These are phyloP conservation scores for Meganola albula DNA, from an alignment of 2,888 invertebrate genomes.

Conservation along the genomic window DNA sequence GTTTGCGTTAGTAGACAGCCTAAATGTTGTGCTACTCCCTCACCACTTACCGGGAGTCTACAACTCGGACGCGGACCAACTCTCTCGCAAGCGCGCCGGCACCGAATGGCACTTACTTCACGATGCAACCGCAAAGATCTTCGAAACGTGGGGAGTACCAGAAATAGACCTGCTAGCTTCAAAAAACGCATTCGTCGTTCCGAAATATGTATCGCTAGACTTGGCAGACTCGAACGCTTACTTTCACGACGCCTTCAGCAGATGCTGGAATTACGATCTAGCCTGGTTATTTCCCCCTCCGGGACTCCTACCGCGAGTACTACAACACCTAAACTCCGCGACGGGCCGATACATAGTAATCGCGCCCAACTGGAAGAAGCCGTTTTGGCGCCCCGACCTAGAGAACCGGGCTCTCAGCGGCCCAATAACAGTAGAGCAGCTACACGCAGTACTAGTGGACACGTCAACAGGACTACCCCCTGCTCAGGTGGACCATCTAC, in stretches of 20 bases:
- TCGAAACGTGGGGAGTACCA: too few species aligned
- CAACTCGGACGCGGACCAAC: background rate
- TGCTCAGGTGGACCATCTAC: background rate
- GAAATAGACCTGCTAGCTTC: slow-evolving; percentile 28
- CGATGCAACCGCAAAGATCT: too few species aligned
- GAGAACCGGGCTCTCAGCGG: slow-evolving; percentile 6
- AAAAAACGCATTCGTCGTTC: slow-evolving; percentile 19
- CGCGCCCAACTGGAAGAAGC: background rate
- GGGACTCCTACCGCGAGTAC: slow-evolving; percentile 13
- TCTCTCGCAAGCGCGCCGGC: too few species aligned
- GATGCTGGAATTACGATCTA: slow-evolving; percentile 17
- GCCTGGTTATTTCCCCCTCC: slow-evolving; percentile 29
- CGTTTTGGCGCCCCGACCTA: slow-evolving; percentile 9
- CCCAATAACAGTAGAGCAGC: background rate
- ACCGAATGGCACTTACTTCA: too few species aligned
- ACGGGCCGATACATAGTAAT: background rate
- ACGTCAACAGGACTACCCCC: slow-evolving; percentile 1
- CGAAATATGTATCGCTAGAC: slow-evolving; percentile 15
- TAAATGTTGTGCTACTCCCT: background rate
- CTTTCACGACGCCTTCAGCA: slow-evolving; percentile 21
- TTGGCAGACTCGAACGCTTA: slow-evolving; percentile 14
- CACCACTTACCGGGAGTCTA: background rate
- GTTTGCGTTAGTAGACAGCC: background rate
- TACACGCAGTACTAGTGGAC: background rate
- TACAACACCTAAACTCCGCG: background rate